Evolutionary conservation across 2,888 invertebrate species (phyloP), one percentile per base, ranked within the genome.

Genomic region (Meiosimyza decipiens): DNA sequence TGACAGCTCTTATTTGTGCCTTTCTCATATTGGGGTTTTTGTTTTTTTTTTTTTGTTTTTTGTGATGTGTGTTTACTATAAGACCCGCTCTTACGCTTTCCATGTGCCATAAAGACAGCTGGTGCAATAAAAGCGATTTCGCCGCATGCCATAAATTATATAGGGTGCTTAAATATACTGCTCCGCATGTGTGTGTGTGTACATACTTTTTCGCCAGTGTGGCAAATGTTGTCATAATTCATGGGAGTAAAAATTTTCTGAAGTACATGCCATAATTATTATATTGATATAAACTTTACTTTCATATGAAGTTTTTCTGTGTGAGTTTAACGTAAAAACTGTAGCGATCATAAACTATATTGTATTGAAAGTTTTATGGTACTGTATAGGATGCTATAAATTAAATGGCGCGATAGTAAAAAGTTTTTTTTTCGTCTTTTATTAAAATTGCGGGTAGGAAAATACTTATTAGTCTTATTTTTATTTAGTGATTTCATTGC

Each of bases 321-420:
- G 40, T 40, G 40, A 40, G 40, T 40, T 40, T 40, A 9, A 63
- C 70, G 50, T 51, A n/a, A 47, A 69, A 57, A 69, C 59, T 47
- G 33, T 47, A 50, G 59, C 59, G 59, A 69, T 79, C 80, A 80
- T 82, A 83, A 83, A 81, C 81, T 81, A 84, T 80, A 80, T 80
- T 81, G 82, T 83, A 82, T 83, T 82, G 84, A 83, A 80, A 82
- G 79, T 83, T 84, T 84, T 84, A 83, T 81, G 80, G 79, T 78
- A 80, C 80, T 79, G 81, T 83, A 83, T 83, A 80, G 83, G 75
- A 47, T 68, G 77, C 78, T 80, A 83, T 84, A 84, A 83, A 83
- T 82, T 84, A 83, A 83, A 73, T 73, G 73, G 67, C 80, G 80
- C 79, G 83, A 84, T 83, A 84, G 79, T 80, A 79, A 63, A 50